These are phyloP conservation scores for Perognathus longimembris DNA, from an alignment of 2,113 vertebrate species.

Conservation along the genomic window DNA sequence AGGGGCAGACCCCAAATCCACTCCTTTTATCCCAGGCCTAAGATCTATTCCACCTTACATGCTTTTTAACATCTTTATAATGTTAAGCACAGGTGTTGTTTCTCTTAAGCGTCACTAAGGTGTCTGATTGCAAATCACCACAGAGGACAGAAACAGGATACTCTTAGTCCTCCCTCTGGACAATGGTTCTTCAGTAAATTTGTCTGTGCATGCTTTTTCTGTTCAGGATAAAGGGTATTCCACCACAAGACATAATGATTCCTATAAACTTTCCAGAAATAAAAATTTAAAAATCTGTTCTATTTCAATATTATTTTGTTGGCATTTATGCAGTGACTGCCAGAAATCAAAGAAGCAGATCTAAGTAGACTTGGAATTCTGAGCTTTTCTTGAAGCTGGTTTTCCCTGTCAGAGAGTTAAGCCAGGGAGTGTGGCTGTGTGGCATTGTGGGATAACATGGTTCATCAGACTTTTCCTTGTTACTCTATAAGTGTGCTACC, in stretches of 20 bases:
- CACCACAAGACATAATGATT: not conserved
- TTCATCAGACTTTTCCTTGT: not conserved
- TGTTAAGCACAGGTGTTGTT: not conserved
- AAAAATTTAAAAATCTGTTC: conserved; percentile 8
- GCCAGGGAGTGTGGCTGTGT: not conserved
- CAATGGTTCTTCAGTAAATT: not conserved
- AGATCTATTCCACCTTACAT: not conserved
- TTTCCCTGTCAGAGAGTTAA: not conserved
- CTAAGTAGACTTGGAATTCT: not conserved
- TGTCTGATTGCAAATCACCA: not conserved
- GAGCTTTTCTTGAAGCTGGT: not conserved
- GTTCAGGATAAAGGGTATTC: not conserved
- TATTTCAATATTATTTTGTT: not conserved
- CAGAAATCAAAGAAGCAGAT: conserved; percentile 8
- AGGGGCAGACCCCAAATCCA: not conserved
- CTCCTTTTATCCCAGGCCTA: not conserved
- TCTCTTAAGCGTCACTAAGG: not conserved
- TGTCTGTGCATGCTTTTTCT: not conserved
- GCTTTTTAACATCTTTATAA: not conserved
- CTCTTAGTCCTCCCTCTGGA: not conserved
- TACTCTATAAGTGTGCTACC: not conserved
- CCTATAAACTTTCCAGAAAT: not conserved
- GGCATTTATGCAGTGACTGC: not conserved
- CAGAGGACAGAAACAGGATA: not conserved
- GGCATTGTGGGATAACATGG: not conserved